phyloP scores from a whole-genome alignment of 2,888 invertebrate species.

The Abrostola tripartita region DNA sequence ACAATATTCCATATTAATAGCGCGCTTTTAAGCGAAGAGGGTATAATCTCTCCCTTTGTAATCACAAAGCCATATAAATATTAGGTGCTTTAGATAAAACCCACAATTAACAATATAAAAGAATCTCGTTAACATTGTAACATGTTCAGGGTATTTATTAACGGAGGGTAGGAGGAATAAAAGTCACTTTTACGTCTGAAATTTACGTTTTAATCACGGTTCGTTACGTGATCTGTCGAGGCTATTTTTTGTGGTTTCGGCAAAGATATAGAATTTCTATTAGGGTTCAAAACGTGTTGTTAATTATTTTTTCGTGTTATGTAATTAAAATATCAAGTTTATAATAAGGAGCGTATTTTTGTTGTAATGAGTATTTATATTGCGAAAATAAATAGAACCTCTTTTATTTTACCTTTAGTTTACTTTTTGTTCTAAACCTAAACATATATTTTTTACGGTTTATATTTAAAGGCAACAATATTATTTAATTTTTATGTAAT shows the following conservation, averaged over 20 bases:
- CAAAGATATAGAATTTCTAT: slow-evolving; percentile 36
- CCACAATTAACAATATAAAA: slow-evolving; percentile 51
- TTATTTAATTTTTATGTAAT: too few relatives aligned
- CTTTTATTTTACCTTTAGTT: too few relatives aligned
- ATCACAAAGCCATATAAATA: slow-evolving; percentile 48
- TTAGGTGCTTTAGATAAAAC: slow-evolving; percentile 32
- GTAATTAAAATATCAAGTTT: slow-evolving; percentile 28
- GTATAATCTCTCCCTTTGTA: slow-evolving; percentile 40
- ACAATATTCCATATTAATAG: slow-evolving; percentile 48
- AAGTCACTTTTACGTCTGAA: slow-evolving; percentile 12
- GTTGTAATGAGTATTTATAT: not conserved
- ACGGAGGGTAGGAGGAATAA: slow-evolving; percentile 10
- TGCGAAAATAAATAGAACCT: too few relatives aligned
- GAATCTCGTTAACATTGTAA: slow-evolving; percentile 39
- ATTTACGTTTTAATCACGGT: slow-evolving; percentile 34
- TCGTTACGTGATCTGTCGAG: slow-evolving; percentile 28
- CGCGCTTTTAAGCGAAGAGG: slow-evolving; percentile 43
- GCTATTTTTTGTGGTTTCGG: slow-evolving; percentile 29
- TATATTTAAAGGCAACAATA: too few relatives aligned
- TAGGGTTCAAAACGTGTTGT: slow-evolving; percentile 23
- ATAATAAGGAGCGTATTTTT: slow-evolving; percentile 9
- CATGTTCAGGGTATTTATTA: slow-evolving; percentile 34
- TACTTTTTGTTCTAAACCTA: too few relatives aligned
- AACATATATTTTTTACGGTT: too few relatives aligned
- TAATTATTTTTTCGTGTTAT: slow-evolving; percentile 32